These are phyloP conservation scores for Mastigias papua DNA, from an alignment of 30 jellyfish, hydroid and myxozoan genomes.

Conservation along the genomic window DNA sequence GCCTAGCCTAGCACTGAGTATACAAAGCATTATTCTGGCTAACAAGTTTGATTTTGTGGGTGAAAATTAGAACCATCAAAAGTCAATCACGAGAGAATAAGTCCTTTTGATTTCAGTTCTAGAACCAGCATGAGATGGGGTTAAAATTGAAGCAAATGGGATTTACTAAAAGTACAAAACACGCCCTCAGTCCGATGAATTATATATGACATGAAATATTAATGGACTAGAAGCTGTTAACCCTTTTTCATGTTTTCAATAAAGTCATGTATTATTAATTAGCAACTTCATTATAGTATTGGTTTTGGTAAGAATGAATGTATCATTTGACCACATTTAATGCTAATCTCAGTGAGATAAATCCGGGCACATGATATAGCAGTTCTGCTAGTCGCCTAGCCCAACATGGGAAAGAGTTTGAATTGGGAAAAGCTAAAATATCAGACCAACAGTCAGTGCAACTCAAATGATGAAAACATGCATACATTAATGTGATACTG, in stretches of 20 bases:
- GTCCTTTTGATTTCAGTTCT: background rate
- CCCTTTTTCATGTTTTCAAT: background rate
- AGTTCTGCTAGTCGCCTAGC: too few species aligned
- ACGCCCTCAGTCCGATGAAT: slow-evolving; percentile 5
- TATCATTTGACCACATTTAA: background rate
- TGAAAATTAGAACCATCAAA: too few species aligned
- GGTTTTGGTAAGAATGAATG: background rate
- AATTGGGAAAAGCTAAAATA: too few species aligned
- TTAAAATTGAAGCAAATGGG: background rate
- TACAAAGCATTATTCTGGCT: too few species aligned
- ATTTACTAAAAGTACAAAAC: background rate
- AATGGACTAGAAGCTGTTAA: background rate
- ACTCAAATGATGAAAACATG: too few species aligned
- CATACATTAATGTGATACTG: too few species aligned
- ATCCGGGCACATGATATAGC: too few species aligned
- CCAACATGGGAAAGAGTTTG: too few species aligned
- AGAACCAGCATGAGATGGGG: slow-evolving; percentile 1
- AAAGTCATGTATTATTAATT: background rate
- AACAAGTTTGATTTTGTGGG: too few species aligned
- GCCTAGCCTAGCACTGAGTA: too few species aligned
- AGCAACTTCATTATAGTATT: background rate
- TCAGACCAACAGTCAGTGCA: too few species aligned
- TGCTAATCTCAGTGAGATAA: background rate
- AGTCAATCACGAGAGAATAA: too few species aligned
- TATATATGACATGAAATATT: background rate